Conservation (phyloP, 1,140 invertebrate species). For the Pissodes strobi region DNA sequence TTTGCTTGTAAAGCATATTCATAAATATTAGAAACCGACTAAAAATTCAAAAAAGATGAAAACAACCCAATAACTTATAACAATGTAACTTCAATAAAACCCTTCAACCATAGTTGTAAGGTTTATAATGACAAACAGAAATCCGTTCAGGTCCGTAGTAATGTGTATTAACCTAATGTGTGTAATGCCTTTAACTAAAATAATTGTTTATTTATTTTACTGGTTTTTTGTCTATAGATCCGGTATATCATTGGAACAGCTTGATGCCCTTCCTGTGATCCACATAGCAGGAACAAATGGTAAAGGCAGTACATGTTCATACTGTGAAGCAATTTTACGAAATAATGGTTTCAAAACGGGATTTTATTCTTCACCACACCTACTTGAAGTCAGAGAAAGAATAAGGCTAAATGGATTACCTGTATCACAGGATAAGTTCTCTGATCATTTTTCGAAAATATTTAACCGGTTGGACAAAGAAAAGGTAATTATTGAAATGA, state of each 20-base stretch:
- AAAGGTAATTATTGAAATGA: constrained; percentile 50
- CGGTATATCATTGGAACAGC: constrained; percentile 66
- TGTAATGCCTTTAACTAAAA: too few relatives aligned
- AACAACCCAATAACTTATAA: too few relatives aligned
- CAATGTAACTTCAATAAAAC: too few relatives aligned
- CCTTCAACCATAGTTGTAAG: too few relatives aligned
- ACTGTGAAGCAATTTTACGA: constrained; percentile 87
- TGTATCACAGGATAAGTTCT: constrained; percentile 75
- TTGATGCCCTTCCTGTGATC: constrained; percentile 80
- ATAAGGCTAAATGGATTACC: constrained; percentile 87
- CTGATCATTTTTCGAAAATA: constrained; percentile 81
- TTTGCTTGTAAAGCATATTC: too few relatives aligned
- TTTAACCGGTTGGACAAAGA: constrained; percentile 66
- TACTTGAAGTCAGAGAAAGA: constrained; percentile 89
- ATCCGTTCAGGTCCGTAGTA: too few relatives aligned
- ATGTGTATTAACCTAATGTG: too few relatives aligned
- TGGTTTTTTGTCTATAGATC: constrained; percentile 54
- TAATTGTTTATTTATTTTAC: background rate
- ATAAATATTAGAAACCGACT: too few relatives aligned
- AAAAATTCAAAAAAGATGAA: too few relatives aligned
- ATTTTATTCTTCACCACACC: constrained; percentile 95
- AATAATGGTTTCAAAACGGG: constrained; percentile 87
- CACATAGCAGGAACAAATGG: constrained; percentile 97
- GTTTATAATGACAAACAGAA: too few relatives aligned
- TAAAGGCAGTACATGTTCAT: constrained; percentile 92